A percentile compares a stretch with the other conserved stretches of the same genome.
phyloP scores from a whole-genome alignment of 2,888 invertebrate species.

The Acleris cristana region DNA sequence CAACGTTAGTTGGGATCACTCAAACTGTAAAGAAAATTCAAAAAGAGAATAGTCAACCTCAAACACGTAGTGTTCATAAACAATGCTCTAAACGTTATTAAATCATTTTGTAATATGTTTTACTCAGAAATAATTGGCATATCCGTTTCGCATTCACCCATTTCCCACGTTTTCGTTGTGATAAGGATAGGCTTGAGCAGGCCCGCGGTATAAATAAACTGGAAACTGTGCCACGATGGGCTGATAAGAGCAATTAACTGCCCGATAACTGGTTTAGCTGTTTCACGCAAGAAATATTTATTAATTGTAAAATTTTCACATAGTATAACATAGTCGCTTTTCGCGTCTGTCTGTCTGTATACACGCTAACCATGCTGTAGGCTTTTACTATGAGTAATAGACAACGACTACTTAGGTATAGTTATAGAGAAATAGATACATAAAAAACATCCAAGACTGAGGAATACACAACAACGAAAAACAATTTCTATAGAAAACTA shows the following conservation, averaged over 20 bases:
- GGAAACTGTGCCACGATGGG: constrained; percentile 27
- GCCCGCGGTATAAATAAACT: constrained; percentile 29
- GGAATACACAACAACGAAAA: too few relatives aligned
- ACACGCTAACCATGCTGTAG: too few relatives aligned
- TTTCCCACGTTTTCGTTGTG: constrained; percentile 25
- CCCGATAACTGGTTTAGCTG: constrained; percentile 4
- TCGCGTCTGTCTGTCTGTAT: too few relatives aligned
- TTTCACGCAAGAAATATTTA: neutral
- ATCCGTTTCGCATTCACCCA: neutral
- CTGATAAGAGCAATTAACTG: constrained; percentile 30
- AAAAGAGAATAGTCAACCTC: neutral
- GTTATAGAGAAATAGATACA: too few relatives aligned
- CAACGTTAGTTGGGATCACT: too few relatives aligned
- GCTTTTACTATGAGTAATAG: too few relatives aligned
- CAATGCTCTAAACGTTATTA: neutral
- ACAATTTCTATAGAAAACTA: too few relatives aligned
- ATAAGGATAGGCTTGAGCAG: constrained; percentile 13
- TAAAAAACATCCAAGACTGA: too few relatives aligned
- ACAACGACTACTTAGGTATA: too few relatives aligned
- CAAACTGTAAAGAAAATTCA: neutral
- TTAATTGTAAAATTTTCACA: too few relatives aligned
- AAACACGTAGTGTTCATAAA: neutral
- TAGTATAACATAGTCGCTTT: too few relatives aligned
- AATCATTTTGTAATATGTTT: neutral
- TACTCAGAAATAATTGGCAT: neutral